Base-by-base conservation (phyloP, 2,888 invertebrate genomes). In the Eupithecia centaureata region DNA sequence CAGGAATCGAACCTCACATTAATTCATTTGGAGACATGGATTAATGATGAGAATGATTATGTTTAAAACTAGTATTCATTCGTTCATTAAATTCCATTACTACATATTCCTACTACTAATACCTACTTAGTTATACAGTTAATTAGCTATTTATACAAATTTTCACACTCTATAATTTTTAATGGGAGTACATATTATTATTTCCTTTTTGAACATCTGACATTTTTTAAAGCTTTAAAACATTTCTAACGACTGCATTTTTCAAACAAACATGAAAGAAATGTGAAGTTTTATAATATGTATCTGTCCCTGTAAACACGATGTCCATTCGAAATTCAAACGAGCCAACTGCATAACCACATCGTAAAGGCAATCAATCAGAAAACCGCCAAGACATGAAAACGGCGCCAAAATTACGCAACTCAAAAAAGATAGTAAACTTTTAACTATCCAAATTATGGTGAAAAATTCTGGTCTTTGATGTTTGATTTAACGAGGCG, bases 401-500 rank as follows among this genome's bases (percentile, higher is more conserved):
- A 62, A 54, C 61, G 75, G 71, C 75, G 75, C 75, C 73, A 71
- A 70, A 68, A 61, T 73, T 73, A 70, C 65, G 71, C 71, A 72
- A 75, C 74, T 68, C 70, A 79, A 79, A 78, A 56, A 69, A 65
- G 71, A 47, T 75, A 77, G 79, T 80, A 79, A 79, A 78, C 28
- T 4, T 82, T 70, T 70, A 83, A 84, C 83, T 85, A 83, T 77
- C 72, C 73, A 81, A 84, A 86, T 88, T 86, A 85, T 83, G 82
- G 81, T 79, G 81, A 82, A 84, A 84, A 87, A 86, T 72, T 65
- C 73, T 71, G 75, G 71, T 70, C 84, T 90, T 90, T 91, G 90
- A 90, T 86, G 67, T 65, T 61, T 87, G 86, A 84, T 80, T 80
- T 75, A 79, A 85, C 78, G 74, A 86, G 87, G 89, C 88, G 88